Percentiles rank a stretch among this genome's conserved stretches.
Evolutionary conservation across 2,797 vertebrate species (phyloP).

Genomic region (Crocidura indochinensis): DNA sequence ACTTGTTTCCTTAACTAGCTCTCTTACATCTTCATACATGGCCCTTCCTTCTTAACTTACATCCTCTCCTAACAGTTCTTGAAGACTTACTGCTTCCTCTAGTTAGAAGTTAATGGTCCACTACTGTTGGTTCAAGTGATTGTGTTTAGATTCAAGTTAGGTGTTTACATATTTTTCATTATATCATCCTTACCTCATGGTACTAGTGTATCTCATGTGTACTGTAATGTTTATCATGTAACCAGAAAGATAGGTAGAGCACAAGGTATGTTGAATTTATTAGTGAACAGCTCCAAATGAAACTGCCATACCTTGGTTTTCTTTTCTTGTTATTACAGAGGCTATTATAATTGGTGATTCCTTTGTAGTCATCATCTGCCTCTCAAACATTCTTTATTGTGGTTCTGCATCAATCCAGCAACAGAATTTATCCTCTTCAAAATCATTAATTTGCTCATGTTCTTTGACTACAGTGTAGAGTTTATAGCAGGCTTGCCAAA

Average conservation of each 20-base stretch:
- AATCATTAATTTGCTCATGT: not conserved
- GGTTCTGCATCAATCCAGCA: not conserved
- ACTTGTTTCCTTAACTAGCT: not conserved
- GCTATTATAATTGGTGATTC: not conserved
- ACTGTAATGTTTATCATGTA: not conserved
- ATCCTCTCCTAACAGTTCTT: slow-evolving; percentile 20
- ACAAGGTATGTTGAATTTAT: not conserved
- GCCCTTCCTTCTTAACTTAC: not conserved
- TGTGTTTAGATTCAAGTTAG: slow-evolving; percentile 50
- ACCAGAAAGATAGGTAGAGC: not conserved
- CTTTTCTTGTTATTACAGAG: not conserved
- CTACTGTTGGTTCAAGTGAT: slow-evolving; percentile 44
- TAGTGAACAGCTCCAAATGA: slow-evolving; percentile 1
- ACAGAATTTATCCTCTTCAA: not conserved
- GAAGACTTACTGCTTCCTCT: slow-evolving; percentile 33
- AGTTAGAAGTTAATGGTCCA: not conserved
- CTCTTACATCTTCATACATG: not conserved
- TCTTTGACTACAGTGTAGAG: not conserved
- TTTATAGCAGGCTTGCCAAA: slow-evolving; percentile 15
- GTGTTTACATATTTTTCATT: slow-evolving; percentile 51
- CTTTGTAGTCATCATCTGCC: not conserved
- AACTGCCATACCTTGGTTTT: not conserved
- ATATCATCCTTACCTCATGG: slow-evolving; percentile 22
- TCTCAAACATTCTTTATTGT: not conserved
- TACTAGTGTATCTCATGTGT: not conserved